These are phyloP conservation scores for Oligia latruncula DNA, from an alignment of 2,888 invertebrate species.

Conservation along the genomic window DNA sequence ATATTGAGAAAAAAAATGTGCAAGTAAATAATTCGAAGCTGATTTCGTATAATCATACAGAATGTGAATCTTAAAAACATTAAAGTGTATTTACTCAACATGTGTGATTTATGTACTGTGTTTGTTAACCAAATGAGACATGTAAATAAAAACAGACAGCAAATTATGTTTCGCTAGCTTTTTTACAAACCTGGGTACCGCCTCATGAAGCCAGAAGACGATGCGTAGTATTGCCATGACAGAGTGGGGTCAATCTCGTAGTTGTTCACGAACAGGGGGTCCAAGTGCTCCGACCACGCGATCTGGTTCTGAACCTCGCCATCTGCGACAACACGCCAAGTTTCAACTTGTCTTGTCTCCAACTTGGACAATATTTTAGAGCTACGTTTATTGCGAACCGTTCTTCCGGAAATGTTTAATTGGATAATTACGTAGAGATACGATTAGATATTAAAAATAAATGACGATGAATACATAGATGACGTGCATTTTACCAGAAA, in stretches of 20 bases:
- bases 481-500: not conserved
- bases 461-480: not conserved
- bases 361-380: constrained; percentile 38
- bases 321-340: constrained; percentile 87
- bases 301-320: constrained; percentile 96
- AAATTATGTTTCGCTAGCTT: not conserved
- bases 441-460: not conserved
- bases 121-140: not conserved
- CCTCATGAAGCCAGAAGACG: constrained; percentile 98
- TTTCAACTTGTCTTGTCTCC: constrained; percentile 22
- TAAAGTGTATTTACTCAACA: not conserved
- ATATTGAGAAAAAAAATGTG: not conserved
- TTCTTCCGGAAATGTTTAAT: constrained; percentile 33
- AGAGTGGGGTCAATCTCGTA: constrained; percentile 96
- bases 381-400: constrained; percentile 29
- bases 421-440: constrained; percentile 6
- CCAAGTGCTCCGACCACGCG: constrained; percentile 98
- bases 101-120: not conserved
- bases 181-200: constrained; percentile 94
- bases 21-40: not conserved
- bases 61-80: not conserved
- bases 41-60: not conserved
- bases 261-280: constrained; percentile 96
- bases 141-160: not conserved
- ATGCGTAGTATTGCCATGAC: constrained; percentile 99